Evolutionary conservation across 2,113 vertebrate genomes (phyloP).

Genomic region (Eubucco bourcierii): DNA sequence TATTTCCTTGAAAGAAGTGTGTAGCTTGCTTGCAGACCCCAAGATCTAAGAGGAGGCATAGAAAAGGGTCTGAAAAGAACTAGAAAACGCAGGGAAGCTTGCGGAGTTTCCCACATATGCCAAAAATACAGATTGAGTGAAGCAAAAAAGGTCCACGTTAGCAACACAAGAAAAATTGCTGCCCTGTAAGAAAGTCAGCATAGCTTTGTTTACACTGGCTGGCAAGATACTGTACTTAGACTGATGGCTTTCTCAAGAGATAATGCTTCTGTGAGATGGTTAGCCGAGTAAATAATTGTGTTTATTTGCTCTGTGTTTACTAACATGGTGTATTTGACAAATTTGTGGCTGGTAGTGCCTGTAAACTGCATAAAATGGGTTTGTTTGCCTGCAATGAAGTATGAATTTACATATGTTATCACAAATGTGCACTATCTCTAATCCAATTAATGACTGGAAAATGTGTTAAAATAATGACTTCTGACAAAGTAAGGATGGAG

Average conservation of each 20-base stretch:
- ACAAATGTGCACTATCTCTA: background rate
- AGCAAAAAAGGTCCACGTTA: background rate
- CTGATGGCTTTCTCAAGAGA: background rate
- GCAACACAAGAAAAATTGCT: slow-evolving; percentile 21
- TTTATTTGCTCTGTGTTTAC: background rate
- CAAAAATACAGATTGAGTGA: background rate
- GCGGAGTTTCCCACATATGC: background rate
- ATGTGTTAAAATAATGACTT: slow-evolving; percentile 16
- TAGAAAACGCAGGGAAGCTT: background rate
- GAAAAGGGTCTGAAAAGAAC: background rate
- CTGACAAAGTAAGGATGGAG: background rate
- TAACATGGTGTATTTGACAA: background rate
- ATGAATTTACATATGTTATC: slow-evolving; percentile 11
- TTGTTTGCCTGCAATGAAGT: background rate
- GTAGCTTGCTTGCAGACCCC: background rate
- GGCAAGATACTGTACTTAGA: background rate
- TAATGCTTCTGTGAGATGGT: background rate
- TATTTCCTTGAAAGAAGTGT: background rate
- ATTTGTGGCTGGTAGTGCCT: background rate
- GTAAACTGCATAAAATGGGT: background rate
- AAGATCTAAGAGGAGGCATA: background rate
- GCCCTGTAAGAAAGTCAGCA: background rate
- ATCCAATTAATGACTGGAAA: slow-evolving; percentile 25
- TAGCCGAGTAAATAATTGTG: background rate
- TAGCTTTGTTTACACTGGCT: slow-evolving; percentile 2